A percentile compares a stretch with the other conserved stretches of the same genome.
phyloP scores from a whole-genome alignment of 2,113 vertebrate species.

The Symphodus melops region DNA sequence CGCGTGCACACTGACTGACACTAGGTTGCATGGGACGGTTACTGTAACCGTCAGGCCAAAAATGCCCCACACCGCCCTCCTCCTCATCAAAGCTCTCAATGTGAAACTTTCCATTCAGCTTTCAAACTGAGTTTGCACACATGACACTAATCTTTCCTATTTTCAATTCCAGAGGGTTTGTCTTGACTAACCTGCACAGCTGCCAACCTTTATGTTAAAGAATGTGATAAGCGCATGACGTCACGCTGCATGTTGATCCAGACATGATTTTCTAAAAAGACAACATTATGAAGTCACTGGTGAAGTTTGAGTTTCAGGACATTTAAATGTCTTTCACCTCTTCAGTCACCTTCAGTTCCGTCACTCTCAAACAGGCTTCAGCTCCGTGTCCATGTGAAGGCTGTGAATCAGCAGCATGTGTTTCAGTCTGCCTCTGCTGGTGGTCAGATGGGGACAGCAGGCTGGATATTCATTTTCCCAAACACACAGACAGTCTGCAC shows the following conservation, averaged over 20 bases:
- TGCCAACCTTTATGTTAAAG: no score
- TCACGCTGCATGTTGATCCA: no score
- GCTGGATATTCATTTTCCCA: constrained; percentile 30
- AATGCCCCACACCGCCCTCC: neutral
- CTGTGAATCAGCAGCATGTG: neutral
- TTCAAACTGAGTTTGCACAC: neutral
- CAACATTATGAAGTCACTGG: no score
- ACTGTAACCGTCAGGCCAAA: neutral
- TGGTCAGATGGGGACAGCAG: constrained; percentile 29
- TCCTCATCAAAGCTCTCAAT: neutral
- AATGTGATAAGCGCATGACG: no score
- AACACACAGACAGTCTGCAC: constrained; percentile 17
- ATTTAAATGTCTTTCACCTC: neutral
- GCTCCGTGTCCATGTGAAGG: constrained; percentile 13
- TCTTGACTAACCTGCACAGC: constrained; percentile 3
- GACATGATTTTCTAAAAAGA: no score
- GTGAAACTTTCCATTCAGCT: neutral
- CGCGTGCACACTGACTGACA: constrained; percentile 2
- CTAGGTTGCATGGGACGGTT: neutral
- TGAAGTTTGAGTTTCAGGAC: no score
- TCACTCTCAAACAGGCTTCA: constrained; percentile 9
- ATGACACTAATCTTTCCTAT: neutral
- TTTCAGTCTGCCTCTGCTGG: constrained; percentile 1
- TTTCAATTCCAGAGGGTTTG: constrained; percentile 1
- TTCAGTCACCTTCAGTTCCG: neutral